A percentile compares a stretch with the other conserved stretches of the same genome.
phyloP scores from a whole-genome alignment of 2,888 invertebrate species.

The Dioctria rufipes region DNA sequence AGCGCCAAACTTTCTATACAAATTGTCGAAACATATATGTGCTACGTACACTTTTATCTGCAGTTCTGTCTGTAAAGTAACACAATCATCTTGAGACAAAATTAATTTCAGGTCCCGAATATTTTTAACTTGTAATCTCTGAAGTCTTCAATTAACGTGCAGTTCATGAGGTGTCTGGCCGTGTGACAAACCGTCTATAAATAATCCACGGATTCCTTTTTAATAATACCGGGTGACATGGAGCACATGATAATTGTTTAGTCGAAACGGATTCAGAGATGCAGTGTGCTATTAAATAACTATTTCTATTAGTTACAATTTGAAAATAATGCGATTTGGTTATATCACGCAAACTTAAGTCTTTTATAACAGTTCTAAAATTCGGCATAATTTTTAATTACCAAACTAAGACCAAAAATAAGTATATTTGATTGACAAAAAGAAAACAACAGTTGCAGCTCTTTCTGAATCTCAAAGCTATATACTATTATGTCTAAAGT shows the following conservation, averaged over 20 bases:
- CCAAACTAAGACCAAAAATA: not conserved
- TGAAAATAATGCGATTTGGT: not conserved
- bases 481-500: no score
- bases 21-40: not conserved
- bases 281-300: not conserved
- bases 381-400: no score
- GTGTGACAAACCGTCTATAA: slow-evolving; percentile 41
- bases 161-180: slow-evolving; percentile 34
- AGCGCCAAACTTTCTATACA: slow-evolving; percentile 30
- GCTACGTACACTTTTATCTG: no score
- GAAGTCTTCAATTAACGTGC: slow-evolving; percentile 38
- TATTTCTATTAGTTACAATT: not conserved
- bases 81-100: not conserved
- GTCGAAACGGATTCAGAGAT: slow-evolving; percentile 6
- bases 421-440: no score
- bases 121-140: slow-evolving; percentile 46
- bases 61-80: no score
- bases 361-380: no score
- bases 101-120: slow-evolving; percentile 32
- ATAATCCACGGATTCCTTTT: slow-evolving; percentile 30
- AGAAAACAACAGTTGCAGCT: no score
- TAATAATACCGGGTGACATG: slow-evolving; percentile 17
- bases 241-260: slow-evolving; percentile 16
- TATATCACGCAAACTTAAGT: not conserved
- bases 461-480: no score